Base-by-base conservation (phyloP, 2,888 invertebrate genomes). In the Crioceris asparagi region DNA sequence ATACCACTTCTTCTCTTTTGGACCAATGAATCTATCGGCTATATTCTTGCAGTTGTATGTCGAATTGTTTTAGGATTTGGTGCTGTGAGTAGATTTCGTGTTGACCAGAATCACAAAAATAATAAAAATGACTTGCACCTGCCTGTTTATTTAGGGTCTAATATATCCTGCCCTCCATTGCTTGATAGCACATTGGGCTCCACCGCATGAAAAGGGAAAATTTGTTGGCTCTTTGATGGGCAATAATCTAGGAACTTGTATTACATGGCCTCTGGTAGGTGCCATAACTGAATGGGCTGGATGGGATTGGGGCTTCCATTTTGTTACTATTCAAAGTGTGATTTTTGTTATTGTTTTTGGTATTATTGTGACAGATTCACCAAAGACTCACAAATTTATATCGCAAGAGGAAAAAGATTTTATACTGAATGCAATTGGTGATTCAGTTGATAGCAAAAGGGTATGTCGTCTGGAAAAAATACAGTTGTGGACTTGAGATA, bases 201-300 rank as follows among this genome's bases (percentile, higher is more conserved):
- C 83, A 1, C 80, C 82, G 2, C 69, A 72, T n/a, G 82, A 83
- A 55, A 80, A 77, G 55, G 76, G 80, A 6, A 77, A 80, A 54
- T 82, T 83, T 53, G 68, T 82, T 1, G 76, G 78, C 49, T 74
- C 80, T 1, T 65, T 81, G 51, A 75, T 81, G 70, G 82, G 82
- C 10, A 81, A 81, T 4, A 79, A 80, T 0, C 68, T 83, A 35
- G 82, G 78, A 2, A 81, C 81, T 0, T 75, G 80, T 2, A 62
- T 79, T 2, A 77, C 81, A 0, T 81, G 78, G 72, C 78, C 79
- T 0, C 57, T 80, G 2, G 71, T 78, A 18, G 81, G 81, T 3
- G 60, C 70, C 0, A 66, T 82, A 1, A 74, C 79, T 38, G 73
- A 76, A 36, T 59, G 61, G 8, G 64, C 71, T 15, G 78, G 77